Conservation (phyloP, 1,140 invertebrate genomes). For the Eupristina koningsbergeri region DNA sequence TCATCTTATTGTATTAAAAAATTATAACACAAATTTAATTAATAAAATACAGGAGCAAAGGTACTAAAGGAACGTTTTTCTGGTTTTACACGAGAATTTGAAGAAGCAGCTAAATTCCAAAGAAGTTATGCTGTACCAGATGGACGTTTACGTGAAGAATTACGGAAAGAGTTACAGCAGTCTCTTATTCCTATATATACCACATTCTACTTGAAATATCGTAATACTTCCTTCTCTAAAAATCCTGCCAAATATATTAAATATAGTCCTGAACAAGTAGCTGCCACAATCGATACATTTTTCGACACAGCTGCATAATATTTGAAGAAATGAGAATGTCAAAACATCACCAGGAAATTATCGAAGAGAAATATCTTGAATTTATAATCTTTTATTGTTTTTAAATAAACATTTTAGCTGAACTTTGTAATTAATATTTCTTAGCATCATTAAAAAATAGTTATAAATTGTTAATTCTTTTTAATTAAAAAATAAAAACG, state of each 20-base stretch:
- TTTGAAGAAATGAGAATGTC: background rate
- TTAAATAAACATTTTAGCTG: too few species aligned
- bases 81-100: slow-evolving; percentile 97
- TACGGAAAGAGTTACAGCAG: slow-evolving; percentile 65
- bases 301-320: slow-evolving; percentile 85
- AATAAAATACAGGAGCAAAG: slow-evolving; percentile 70
- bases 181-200: slow-evolving; percentile 86
- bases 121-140: slow-evolving; percentile 95
- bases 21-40: background rate
- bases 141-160: slow-evolving; percentile 84
- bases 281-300: slow-evolving; percentile 84
- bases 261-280: slow-evolving; percentile 89
- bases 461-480: too few species aligned
- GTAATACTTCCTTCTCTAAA: slow-evolving; percentile 84
- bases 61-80: slow-evolving; percentile 90
- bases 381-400: background rate
- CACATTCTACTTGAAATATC: slow-evolving; percentile 82
- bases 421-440: too few species aligned
- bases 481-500: too few species aligned
- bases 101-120: slow-evolving; percentile 89
- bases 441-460: too few species aligned
- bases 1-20: too few species aligned
- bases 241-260: slow-evolving; percentile 96
- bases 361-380: background rate
- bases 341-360: slow-evolving; percentile 1